phyloP scores from a whole-genome alignment of 2,888 invertebrate species.

The Metopia argyrocephala region DNA sequence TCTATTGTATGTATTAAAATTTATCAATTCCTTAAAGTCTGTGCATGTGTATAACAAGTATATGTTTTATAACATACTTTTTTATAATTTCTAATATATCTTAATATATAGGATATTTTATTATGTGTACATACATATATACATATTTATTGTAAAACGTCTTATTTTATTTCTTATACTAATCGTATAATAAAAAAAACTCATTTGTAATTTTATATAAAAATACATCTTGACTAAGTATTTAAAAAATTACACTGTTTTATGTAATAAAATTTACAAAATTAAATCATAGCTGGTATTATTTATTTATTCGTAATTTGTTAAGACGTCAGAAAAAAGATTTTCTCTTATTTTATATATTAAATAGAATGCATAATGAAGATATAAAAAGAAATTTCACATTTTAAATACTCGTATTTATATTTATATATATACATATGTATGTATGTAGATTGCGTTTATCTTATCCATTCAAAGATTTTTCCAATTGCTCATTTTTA shows the following conservation, averaged over 20 bases:
- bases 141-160: not conserved
- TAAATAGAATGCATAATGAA: too few relatives aligned
- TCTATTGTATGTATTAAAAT: not conserved
- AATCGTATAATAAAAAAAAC: not conserved
- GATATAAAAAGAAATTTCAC: too few relatives aligned
- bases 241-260: too few relatives aligned
- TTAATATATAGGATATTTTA: conserved; percentile 5
- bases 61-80: conserved; percentile 1
- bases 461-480: not conserved
- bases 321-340: too few relatives aligned
- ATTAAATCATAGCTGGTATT: too few relatives aligned
- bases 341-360: too few relatives aligned
- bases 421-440: too few relatives aligned
- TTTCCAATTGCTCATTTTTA: not conserved
- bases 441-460: too few relatives aligned
- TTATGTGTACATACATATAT: too few relatives aligned
- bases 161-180: conserved; percentile 1
- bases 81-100: conserved; percentile 38
- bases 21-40: not conserved
- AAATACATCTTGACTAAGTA: conserved; percentile 21
- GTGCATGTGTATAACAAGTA: conserved; percentile 9
- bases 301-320: too few relatives aligned
- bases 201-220: conserved; percentile 22
- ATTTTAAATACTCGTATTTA: too few relatives aligned
- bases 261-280: too few relatives aligned